Evolutionary conservation across 2,113 vertebrate species (phyloP).

Genomic region (Paramisgurnus dabryanus): DNA sequence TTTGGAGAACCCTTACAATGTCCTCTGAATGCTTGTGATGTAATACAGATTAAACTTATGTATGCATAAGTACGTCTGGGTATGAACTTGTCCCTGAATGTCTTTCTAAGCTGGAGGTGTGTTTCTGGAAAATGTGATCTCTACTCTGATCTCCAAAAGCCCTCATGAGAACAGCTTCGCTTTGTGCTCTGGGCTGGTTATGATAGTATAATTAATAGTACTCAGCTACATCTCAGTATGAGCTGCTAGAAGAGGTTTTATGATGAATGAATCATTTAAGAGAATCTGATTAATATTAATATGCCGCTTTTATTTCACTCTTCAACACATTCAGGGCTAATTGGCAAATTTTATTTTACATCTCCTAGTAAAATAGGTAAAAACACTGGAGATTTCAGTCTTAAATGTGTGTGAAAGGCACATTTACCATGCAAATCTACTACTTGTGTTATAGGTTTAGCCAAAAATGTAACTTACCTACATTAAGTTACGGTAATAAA

Average conservation of each 20-base stretch:
- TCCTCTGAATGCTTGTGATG: neutral
- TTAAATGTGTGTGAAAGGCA: neutral
- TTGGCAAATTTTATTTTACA: constrained; percentile 55
- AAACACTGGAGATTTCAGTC: constrained; percentile 48
- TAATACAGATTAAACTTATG: neutral
- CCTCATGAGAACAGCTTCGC: constrained; percentile 46
- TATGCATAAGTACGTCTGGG: neutral
- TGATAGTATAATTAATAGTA: constrained; percentile 74
- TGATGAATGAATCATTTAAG: constrained; percentile 72
- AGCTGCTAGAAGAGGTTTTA: constrained; percentile 58
- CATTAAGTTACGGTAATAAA: too few species aligned
- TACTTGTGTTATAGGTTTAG: too few species aligned
- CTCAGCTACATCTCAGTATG: constrained; percentile 62
- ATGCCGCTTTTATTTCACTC: constrained; percentile 64
- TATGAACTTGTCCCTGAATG: constrained; percentile 10
- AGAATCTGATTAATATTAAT: constrained; percentile 70
- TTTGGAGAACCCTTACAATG: neutral
- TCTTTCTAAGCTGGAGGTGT: neutral
- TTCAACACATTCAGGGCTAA: constrained; percentile 66
- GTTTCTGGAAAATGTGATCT: constrained; percentile 10
- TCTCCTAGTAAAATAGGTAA: constrained; percentile 54
- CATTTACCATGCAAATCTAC: too few species aligned
- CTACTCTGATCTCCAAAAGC: constrained; percentile 54
- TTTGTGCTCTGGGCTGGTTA: constrained; percentile 66
- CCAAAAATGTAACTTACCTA: too few species aligned